A percentile compares a stretch with the other conserved stretches of the same genome.
These are phyloP conservation scores for Clarias batrachus DNA, from an alignment of 2,113 vertebrate species.

Conservation along the genomic window DNA sequence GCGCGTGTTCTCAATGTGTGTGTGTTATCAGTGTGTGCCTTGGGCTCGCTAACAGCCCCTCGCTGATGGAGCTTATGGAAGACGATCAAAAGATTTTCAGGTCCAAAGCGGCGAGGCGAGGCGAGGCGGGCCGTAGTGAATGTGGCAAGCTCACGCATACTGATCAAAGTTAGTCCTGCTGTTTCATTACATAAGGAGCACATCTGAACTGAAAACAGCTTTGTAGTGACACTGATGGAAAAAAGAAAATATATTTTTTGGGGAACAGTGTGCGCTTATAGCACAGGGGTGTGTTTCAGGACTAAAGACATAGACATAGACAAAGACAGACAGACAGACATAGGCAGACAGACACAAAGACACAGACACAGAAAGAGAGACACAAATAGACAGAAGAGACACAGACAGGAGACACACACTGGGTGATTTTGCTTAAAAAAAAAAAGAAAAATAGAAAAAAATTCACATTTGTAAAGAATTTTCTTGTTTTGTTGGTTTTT, in stretches of 20 bases:
- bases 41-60: not conserved
- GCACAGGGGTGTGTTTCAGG: not conserved
- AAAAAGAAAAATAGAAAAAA: no score
- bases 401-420: no score
- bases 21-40: not conserved
- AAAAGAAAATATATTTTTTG: not conserved
- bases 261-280: not conserved
- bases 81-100: constrained; percentile 20
- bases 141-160: not conserved
- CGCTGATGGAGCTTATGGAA: constrained; percentile 4
- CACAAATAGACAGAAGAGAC: not conserved
- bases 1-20: not conserved
- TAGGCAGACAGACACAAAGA: no score
- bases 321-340: no score
- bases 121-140: not conserved
- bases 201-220: not conserved
- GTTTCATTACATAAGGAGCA: not conserved
- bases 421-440: no score
- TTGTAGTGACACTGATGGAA: not conserved
- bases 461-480: not conserved
- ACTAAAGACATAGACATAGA: not conserved
- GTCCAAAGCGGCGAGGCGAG: not conserved
- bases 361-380: no score
- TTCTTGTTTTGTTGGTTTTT: no score
- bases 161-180: constrained; percentile 24